Evolutionary conservation across 2,113 vertebrate genomes (phyloP).

Genomic region (Nothocercus julius): DNA sequence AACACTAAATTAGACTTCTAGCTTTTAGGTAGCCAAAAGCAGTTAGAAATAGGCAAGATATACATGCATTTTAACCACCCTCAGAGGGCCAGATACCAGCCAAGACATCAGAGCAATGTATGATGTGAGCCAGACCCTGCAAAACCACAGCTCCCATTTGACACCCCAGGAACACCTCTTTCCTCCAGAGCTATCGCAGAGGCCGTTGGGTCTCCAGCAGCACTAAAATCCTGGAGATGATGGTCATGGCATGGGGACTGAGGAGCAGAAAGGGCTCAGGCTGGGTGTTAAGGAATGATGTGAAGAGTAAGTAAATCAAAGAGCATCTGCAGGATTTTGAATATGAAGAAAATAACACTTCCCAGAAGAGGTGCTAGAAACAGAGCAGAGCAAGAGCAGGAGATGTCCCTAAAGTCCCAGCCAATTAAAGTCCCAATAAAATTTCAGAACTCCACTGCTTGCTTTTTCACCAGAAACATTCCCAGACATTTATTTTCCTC

Average conservation of each 20-base stretch:
- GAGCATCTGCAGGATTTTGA: neutral
- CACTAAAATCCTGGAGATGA: neutral
- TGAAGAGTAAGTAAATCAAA: neutral
- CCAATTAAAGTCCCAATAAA: neutral
- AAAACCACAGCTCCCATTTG: neutral
- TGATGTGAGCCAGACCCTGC: neutral
- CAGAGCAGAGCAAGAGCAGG: neutral
- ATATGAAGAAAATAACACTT: neutral
- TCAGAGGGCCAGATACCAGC: neutral
- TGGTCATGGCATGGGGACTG: rapidly evolving
- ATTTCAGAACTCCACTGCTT: neutral
- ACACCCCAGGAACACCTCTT: neutral
- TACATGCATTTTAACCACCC: neutral
- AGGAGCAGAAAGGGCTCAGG: neutral
- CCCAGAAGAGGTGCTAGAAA: neutral
- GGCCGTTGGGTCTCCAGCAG: neutral
- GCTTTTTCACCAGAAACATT: neutral
- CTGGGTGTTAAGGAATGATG: neutral
- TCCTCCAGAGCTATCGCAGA: rapidly evolving
- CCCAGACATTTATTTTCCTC: neutral
- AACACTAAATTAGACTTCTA: neutral
- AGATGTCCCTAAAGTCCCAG: neutral
- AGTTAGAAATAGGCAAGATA: neutral
- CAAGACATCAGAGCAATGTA: neutral
- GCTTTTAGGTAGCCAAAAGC: neutral